Percentiles rank a stretch among this genome's conserved stretches.
Conservation (phyloP, 2,888 invertebrate genomes). For the Aromia moschata region DNA sequence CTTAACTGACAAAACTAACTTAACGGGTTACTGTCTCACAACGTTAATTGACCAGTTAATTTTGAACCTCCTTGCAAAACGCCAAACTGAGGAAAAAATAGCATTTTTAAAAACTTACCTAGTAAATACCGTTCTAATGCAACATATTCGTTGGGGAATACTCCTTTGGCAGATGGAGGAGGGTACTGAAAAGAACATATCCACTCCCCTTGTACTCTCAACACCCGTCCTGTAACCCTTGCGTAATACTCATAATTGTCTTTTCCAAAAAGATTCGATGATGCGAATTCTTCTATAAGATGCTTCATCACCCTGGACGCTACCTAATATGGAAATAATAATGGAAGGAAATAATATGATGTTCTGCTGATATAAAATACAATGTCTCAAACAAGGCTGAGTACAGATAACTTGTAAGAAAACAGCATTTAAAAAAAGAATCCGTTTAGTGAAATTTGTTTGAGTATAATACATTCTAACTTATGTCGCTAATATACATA, state of each 20-base stretch:
- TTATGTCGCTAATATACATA: too few relatives aligned
- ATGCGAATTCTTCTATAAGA: slow-evolving; percentile 96
- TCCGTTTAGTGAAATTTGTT: too few relatives aligned
- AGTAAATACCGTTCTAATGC: slow-evolving; percentile 61
- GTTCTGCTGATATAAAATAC: too few relatives aligned
- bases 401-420: too few relatives aligned
- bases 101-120: slow-evolving; percentile 54
- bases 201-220: slow-evolving; percentile 95
- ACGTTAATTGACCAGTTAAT: background rate
- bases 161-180: slow-evolving; percentile 73
- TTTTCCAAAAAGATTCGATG: slow-evolving; percentile 92
- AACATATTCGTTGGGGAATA: slow-evolving; percentile 71
- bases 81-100: background rate
- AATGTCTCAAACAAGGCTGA: too few relatives aligned
- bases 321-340: slow-evolving; percentile 68
- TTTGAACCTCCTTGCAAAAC: slow-evolving; percentile 18
- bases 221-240: slow-evolving; percentile 89
- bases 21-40: background rate
- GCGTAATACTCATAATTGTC: slow-evolving; percentile 97
- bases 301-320: slow-evolving; percentile 97
- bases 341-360: too few relatives aligned
- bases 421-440: too few relatives aligned
- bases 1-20: too few relatives aligned
- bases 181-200: slow-evolving; percentile 94
- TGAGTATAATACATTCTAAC: too few relatives aligned